Base-by-base conservation (phyloP, 1,140 invertebrate genomes). In the Diorhabda carinulata region DNA sequence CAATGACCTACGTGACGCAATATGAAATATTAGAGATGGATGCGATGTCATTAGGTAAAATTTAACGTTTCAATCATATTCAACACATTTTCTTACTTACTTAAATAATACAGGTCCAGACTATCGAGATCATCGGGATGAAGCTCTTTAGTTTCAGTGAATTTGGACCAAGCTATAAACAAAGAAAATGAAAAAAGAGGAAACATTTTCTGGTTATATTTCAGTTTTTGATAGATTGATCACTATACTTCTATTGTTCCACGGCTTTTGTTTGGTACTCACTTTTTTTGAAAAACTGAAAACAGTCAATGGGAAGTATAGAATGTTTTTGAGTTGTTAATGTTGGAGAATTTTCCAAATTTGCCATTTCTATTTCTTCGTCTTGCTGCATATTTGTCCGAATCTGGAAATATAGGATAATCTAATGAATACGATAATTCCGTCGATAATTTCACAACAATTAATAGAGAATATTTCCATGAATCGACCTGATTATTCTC, bases 51-150 rank as follows among this genome's bases (percentile, higher is more conserved):
- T 25, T 25, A 25, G 25, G 25, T 25, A 25, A 25, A 25, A 25
- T 25, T 25, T 25, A 25, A 25, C 25, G 25, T 25, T 25, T 25
- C 25, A 25, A 25, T 25, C 25, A 25, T 25, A 25, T 25, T 25
- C 25, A 25, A 25, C 25, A 25, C 25, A 25, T 25, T 25, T 25
- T 25, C 25, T 57, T 67, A 78, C 77, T 78, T 67, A 78, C 77
- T 73, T 57, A 78, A 61, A 71, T 78, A 77, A 66, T 69, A 77
- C 6, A 75, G 40, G 57, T 78, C 77, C 67, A 78, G 70, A 66
- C 77, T 78, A 66, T 77, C 74, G 59, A 78, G 71, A 65, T 78
- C 77, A 43, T 71, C 68, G 8, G 58, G 63, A 60, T 67, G 52
- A 44, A 66, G 66, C 7, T 72, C 70, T 64, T 67, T 71, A 42